These are phyloP conservation scores for Poecilia velifera DNA, from an alignment of 2,797 vertebrate species.

Conservation along the genomic window DNA sequence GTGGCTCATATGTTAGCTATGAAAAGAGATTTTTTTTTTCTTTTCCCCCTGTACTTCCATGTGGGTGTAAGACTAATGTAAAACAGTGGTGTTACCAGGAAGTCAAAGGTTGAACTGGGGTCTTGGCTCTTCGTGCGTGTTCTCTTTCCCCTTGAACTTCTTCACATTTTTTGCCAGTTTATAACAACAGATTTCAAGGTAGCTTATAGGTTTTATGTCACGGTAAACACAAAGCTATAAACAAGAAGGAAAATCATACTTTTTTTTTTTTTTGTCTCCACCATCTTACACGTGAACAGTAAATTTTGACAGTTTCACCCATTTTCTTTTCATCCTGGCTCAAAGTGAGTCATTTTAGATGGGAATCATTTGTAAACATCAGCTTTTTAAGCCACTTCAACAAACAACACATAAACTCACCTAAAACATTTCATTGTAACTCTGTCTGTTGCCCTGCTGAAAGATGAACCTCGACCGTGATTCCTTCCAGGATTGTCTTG, in stretches of 20 bases:
- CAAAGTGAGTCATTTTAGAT: not conserved
- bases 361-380: not conserved
- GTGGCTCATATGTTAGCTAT: slow-evolving; percentile 70
- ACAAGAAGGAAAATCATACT: not conserved
- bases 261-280: not conserved
- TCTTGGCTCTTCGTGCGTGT: slow-evolving; percentile 38
- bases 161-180: not conserved
- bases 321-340: not conserved
- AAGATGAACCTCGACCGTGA: not conserved
- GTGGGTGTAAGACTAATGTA: slow-evolving; percentile 61
- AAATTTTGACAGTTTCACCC: not conserved
- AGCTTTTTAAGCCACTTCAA: not conserved
- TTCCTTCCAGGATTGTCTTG: not conserved
- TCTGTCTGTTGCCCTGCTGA: not conserved
- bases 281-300: not conserved
- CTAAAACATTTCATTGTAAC: not conserved
- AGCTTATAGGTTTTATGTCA: not conserved
- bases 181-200: not conserved
- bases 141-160: not conserved
- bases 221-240: not conserved
- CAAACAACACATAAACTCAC: not conserved
- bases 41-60: slow-evolving; percentile 16
- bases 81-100: slow-evolving; percentile 57
- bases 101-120: slow-evolving; percentile 58
- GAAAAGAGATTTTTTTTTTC: slow-evolving; percentile 39